These are phyloP conservation scores for Neoarius graeffei DNA, from an alignment of 2,113 vertebrate genomes.

Conservation along the genomic window DNA sequence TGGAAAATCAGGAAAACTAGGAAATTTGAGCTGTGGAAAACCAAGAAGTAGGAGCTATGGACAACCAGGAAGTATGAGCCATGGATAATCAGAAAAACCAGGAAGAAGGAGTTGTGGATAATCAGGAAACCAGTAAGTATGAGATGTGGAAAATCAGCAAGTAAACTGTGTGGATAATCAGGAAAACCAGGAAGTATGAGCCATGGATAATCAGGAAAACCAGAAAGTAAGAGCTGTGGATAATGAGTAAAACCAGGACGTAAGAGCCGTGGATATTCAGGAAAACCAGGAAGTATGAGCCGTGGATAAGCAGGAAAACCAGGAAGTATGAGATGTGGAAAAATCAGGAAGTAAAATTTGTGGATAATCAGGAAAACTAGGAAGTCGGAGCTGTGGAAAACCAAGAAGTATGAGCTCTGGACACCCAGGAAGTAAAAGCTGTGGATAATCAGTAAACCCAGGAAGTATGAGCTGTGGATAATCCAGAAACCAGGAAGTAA, in stretches of 20 bases:
- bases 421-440: background rate
- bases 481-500: background rate
- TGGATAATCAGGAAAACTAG: background rate
- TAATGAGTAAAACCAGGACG: no score
- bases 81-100: background rate
- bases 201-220: background rate
- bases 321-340: background rate
- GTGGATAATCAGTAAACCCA: background rate
- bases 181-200: background rate
- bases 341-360: background rate
- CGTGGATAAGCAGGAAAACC: background rate
- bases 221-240: background rate
- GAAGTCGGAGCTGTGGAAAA: background rate
- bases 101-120: background rate
- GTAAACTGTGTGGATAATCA: background rate
- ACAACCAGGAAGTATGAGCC: background rate
- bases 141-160: background rate
- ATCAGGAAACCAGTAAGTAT: background rate
- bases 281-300: background rate
- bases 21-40: background rate
- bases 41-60: no score
- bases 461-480: background rate
- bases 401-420: accelerated
- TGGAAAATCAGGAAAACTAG: background rate
- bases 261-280: background rate